Conservation (phyloP, 2,113 vertebrate species). For the Odontesthes bonariensis region DNA sequence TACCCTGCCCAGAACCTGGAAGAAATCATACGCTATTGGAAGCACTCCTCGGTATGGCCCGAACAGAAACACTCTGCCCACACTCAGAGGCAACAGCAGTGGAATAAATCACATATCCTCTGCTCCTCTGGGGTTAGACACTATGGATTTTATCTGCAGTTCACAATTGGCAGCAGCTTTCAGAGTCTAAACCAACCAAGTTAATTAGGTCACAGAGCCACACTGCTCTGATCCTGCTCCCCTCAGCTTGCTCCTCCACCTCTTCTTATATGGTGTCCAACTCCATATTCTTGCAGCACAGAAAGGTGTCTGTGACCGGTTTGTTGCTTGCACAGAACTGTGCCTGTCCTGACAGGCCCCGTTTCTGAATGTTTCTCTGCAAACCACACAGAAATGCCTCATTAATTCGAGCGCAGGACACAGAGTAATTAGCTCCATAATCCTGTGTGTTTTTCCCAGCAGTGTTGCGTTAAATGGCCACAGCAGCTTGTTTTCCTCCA, state of each 20-base stretch:
- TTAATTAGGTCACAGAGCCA: slow-evolving; percentile 56
- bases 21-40: slow-evolving; percentile 93
- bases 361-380: not conserved
- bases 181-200: slow-evolving; percentile 15
- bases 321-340: not conserved
- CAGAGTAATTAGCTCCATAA: not conserved
- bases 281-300: slow-evolving; percentile 9
- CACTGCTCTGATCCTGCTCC: not conserved
- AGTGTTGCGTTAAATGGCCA: slow-evolving; percentile 3
- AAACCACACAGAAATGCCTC: not conserved
- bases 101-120: slow-evolving; percentile 5
- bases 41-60: slow-evolving; percentile 89
- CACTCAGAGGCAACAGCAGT: not conserved
- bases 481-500: not conserved
- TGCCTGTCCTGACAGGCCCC: not conserved
- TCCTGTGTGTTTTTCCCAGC: not conserved
- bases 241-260: slow-evolving; percentile 11
- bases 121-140: slow-evolving; percentile 2
- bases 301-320: not conserved
- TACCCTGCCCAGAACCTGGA: slow-evolving; percentile 91
- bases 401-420: not conserved
- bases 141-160: slow-evolving; percentile 59
- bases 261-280: not conserved
- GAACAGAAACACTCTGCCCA: not conserved
- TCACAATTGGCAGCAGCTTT: slow-evolving; percentile 36